phyloP scores from a whole-genome alignment of 2,888 invertebrate species.

The Dascillus cervinus region DNA sequence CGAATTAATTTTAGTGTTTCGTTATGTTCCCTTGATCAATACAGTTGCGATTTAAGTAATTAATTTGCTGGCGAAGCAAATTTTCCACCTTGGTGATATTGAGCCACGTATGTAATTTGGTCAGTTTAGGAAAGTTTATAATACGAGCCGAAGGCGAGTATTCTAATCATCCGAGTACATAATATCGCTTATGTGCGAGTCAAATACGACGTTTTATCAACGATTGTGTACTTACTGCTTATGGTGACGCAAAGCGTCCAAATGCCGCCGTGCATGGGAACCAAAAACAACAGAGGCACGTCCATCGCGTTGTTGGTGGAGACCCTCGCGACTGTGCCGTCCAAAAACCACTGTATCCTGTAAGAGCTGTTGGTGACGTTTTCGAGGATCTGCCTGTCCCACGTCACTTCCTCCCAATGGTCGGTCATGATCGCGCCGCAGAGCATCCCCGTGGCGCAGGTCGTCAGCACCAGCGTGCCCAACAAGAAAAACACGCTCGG shows the following conservation, averaged over 20 bases:
- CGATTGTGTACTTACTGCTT: slow-evolving; percentile 68
- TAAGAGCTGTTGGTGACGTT: slow-evolving; percentile 52
- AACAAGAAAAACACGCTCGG: slow-evolving; percentile 56
- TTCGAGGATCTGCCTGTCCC: slow-evolving; percentile 59
- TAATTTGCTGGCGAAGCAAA: too few relatives aligned
- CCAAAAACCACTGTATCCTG: slow-evolving; percentile 63
- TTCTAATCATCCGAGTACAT: too few relatives aligned
- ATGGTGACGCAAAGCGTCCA: slow-evolving; percentile 83
- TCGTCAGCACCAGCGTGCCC: slow-evolving; percentile 58
- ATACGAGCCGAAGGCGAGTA: too few relatives aligned
- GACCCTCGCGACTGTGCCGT: slow-evolving; percentile 64
- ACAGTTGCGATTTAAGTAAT: too few relatives aligned
- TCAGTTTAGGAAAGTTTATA: too few relatives aligned
- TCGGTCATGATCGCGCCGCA: slow-evolving; percentile 84
- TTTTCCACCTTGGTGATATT: too few relatives aligned
- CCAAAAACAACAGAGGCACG: slow-evolving; percentile 54
- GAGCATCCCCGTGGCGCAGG: slow-evolving; percentile 71
- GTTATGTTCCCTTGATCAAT: too few relatives aligned
- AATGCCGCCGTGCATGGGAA: slow-evolving; percentile 85
- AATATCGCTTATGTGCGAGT: too few relatives aligned
- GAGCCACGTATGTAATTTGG: too few relatives aligned
- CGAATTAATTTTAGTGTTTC: too few relatives aligned
- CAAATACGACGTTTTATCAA: too few relatives aligned
- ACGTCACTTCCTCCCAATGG: slow-evolving; percentile 83
- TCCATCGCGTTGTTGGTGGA: slow-evolving; percentile 31